A percentile compares a stretch with the other conserved stretches of the same genome.
Conservation (phyloP, 2,888 invertebrate species). For the Lasioglossum marginatum region DNA sequence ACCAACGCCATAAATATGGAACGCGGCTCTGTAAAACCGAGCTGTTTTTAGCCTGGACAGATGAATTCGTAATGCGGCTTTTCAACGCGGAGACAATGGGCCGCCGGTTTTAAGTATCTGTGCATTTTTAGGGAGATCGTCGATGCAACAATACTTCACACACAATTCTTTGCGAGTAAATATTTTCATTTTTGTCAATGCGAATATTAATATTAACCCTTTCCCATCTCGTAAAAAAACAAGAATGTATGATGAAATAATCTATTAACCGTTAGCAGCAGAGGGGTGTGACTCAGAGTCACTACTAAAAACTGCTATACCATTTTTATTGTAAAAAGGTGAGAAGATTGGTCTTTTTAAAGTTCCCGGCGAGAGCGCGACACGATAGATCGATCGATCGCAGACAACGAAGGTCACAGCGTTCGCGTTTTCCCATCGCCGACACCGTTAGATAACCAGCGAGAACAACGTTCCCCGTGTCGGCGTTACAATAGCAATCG, state of each 20-base stretch:
- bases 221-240: no score
- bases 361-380: neutral
- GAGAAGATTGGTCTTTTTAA: neutral
- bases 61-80: constrained; percentile 25
- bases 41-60: constrained; percentile 4
- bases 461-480: constrained; percentile 55
- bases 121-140: neutral
- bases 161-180: neutral
- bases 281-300: no score
- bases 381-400: constrained; percentile 26
- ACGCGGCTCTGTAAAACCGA: neutral
- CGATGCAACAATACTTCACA: neutral
- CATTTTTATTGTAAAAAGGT: neutral
- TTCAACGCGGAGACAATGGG: neutral
- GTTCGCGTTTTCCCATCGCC: constrained; percentile 16
- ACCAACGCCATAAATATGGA: constrained; percentile 38
- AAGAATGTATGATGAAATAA: no score
- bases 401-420: constrained; percentile 11
- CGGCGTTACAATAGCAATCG: constrained; percentile 62
- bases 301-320: no score
- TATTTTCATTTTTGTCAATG: neutral
- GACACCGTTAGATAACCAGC: constrained; percentile 48
- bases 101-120: neutral
- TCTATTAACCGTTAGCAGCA: no score
- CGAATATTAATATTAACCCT: no score